Evolutionary conservation across 2,797 vertebrate genomes (phyloP), one percentile per base, ranked within the genome.

Genomic region (Knipowitschia caucasica): DNA sequence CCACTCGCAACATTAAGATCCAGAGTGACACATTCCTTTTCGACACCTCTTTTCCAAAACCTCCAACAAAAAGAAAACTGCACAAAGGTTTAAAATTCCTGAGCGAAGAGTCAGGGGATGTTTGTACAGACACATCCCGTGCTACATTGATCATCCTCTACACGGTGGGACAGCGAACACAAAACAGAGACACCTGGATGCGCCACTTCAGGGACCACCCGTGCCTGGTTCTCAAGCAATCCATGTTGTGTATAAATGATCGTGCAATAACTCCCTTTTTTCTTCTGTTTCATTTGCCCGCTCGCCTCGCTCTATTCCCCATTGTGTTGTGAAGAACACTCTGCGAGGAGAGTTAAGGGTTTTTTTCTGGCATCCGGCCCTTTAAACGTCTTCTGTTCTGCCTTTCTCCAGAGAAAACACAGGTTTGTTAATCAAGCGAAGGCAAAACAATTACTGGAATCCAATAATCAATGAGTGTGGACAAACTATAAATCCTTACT

Each of bases 391-490:
- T 33, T 50, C 56, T 76, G 71, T 75, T 62, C 75, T 86, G 69
- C 60, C 36, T 20, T 63, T 60, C 77, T 60, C 61, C 46, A 40
- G 73, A 73, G 78, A 83, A 72, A 85, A 85, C 77, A 68, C 76
- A 75, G 80, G 84, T 88, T 89, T 86, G 76, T 79, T 90, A 89
- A 89, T 88, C 86, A 90, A 84, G 80, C 58, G 47, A 71, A 74
- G 82, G 82, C 67, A 77, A 85, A 89, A 83, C 89, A 90, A 89
- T 89, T 90, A 91, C 85, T 78, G 80, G 68, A 86, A 89, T 87
- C 78, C 75, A 71, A 82, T 73, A 77, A 70, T 63, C 71, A 53
- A 62, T 67, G 31, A 59, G 39, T 53, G 73, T 35, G 67, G 47
- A 81, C 75, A 59, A 81, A 77, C 79, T 80, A 78, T 68, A 42